These are phyloP conservation scores for Orientallactaga bullata DNA, from an alignment of 2,113 vertebrate genomes.

Conservation along the genomic window DNA sequence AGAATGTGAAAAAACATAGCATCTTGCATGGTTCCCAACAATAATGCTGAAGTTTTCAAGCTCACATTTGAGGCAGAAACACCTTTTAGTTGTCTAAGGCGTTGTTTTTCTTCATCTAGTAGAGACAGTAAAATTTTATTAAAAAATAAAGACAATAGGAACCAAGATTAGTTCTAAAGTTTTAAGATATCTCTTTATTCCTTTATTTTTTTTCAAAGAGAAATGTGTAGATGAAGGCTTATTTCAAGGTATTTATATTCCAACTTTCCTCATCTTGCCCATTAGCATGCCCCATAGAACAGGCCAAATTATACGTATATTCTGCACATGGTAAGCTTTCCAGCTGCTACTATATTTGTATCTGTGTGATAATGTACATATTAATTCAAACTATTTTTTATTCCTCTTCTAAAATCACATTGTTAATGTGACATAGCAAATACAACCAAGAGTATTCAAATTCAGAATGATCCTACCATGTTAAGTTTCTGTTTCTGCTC, in stretches of 20 bases:
- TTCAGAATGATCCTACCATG: background rate
- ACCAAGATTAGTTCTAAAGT: background rate
- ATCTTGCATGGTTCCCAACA: background rate
- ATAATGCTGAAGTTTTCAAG: constrained; percentile 15
- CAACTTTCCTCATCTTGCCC: background rate
- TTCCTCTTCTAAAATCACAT: background rate
- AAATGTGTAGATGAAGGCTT: background rate
- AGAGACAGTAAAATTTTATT: background rate
- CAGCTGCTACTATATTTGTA: background rate
- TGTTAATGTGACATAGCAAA: background rate
- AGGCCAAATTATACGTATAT: background rate
- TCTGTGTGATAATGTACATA: background rate
- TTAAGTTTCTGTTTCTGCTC: background rate
- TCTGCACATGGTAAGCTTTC: background rate
- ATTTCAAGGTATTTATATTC: background rate
- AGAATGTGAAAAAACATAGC: background rate
- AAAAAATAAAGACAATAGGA: constrained; percentile 30
- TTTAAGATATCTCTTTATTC: background rate
- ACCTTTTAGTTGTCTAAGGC: constrained; percentile 3
- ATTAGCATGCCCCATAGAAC: background rate
- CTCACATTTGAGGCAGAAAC: constrained; percentile 1
- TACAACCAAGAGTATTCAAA: background rate
- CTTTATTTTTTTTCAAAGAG: background rate
- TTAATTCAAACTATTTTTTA: constrained; percentile 9
- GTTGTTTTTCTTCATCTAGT: background rate